Evolutionary conservation across 2,888 invertebrate species (phyloP), one percentile per base, ranked within the genome.

Genomic region (Rutpela maculata): DNA sequence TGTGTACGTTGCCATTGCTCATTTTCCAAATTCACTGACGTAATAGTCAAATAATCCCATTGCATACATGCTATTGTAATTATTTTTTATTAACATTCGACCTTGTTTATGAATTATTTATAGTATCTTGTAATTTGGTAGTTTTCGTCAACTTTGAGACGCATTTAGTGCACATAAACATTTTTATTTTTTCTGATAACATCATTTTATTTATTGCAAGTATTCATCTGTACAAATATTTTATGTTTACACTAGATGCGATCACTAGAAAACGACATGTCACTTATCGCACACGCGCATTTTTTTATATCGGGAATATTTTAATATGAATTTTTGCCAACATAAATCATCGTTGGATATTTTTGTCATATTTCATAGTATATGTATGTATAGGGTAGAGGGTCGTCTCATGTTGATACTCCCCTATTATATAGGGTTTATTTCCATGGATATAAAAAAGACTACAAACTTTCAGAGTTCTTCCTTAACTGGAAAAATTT

Each of bases 51-150:
- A 22, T 22, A 65, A 65, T 65, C 38, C 12, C 19, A 43, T n/a
- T 65, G 65, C 65, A 65, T 43, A 43, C 65, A 43, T 43, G 65
- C 65, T 19, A 65, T 38, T 65, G 43, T 43, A 65, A 65, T 65
- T 43, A 22, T 65, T 43, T 43, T 43, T 65, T 65, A 43, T 65
- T 43, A 43, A 15, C 43, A 65, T 43, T 18, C 38, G 65, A 65
- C 65, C 65, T 65, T 65, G 65, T 18, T 18, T 15, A 11, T 43
- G 38, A 38, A 50, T 50, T 65, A 31, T 65, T 65, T 65, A 67
- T 50, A 17, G 22, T 67, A 22, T 22, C 67, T 26, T 67, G 26
- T 12, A 55, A 55, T 43, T 62, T n/a, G 62, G 22, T 62, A 62
- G n/a, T 62, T 62, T 43, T 65, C 65, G 19, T 31, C 12, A 65